Base-by-base conservation (phyloP, 2,797 vertebrate genomes). In the Prionace glauca region DNA sequence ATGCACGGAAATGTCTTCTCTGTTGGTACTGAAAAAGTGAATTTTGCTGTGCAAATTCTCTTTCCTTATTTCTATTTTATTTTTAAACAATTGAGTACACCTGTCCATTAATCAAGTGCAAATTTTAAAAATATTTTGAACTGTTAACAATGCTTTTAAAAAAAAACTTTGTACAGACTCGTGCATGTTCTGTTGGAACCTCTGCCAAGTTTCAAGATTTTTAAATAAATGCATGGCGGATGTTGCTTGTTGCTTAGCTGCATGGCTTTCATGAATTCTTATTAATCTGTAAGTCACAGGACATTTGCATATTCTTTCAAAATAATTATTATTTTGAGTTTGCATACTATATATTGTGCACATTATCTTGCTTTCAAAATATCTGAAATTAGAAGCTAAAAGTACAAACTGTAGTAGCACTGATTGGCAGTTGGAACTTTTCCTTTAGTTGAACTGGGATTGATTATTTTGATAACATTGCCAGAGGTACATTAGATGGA, bases 81-180 rank as follows among this genome's bases (percentile, higher is more conserved):
- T 84, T 41, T 45, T 41, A 84, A 84, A 84, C 36, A 84, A 84
- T 1, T 41, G 41, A 41, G 79, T 4, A 41, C 22, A 20, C 16
- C 95, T 67, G 79, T 95, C 93, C 71, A 77, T 97, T 97, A 90
- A 95, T 96, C 26, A 41, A 45, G 96, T 95, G 77, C 87, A 95
- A 95, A 94, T 91, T 87, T 20, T 10, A 26, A 12, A 72, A 95
- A 96, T 71, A n/a, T 94, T 74, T 94, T 50, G 50, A 94, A 95
- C 8, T 77, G 41, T 95, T 95, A 95, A 95, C 45, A 5, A n/a
- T 77, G 71, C 93, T 56, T 74, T 77, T 32, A 56, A 60, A 56
- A 41, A n/a, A 45, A 77, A 77, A n/a, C 71, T 95, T 95, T 95
- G 69, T 77, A 50, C 41, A 95, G 93, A 95, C 5, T 60, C 29